phyloP scores from a whole-genome alignment of 2,888 invertebrate genomes.

The Chesias legatella region DNA sequence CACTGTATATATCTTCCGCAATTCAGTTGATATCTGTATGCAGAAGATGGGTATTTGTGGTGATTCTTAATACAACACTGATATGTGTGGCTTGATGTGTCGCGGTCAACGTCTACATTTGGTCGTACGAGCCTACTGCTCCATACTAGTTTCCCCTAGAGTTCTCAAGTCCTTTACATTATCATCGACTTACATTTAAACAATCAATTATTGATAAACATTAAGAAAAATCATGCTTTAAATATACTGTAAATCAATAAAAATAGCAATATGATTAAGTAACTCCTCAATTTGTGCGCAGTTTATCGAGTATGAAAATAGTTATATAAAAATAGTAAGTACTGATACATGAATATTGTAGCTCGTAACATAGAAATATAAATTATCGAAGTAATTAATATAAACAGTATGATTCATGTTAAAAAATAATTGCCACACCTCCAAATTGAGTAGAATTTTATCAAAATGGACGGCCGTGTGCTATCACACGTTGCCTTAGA shows the following conservation, averaged over 20 bases:
- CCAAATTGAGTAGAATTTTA: constrained; percentile 27
- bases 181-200: constrained; percentile 26
- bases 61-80: constrained; percentile 58
- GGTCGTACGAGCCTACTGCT: constrained; percentile 54
- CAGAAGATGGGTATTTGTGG: constrained; percentile 47
- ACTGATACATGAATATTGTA: constrained; percentile 8
- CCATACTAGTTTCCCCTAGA: constrained; percentile 38
- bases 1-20: constrained; percentile 40
- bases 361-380: constrained; percentile 12
- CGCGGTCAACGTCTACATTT: constrained; percentile 53
- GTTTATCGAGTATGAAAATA: constrained; percentile 18
- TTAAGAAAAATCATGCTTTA: constrained; percentile 8
- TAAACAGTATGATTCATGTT: constrained; percentile 12
- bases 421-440: constrained; percentile 8
- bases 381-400: constrained; percentile 12
- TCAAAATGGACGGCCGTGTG: constrained; percentile 48
- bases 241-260: constrained; percentile 22
- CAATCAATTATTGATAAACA: constrained; percentile 6
- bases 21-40: constrained; percentile 33
- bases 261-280: constrained; percentile 24
- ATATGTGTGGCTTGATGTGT: constrained; percentile 79
- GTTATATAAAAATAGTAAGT: constrained; percentile 27
- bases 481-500: constrained; percentile 39
- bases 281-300: constrained; percentile 27
- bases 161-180: constrained; percentile 33